A percentile compares a stretch with the other conserved stretches of the same genome.
phyloP scores from a whole-genome alignment of 2,113 vertebrate genomes.

The Nanorana parkeri region DNA sequence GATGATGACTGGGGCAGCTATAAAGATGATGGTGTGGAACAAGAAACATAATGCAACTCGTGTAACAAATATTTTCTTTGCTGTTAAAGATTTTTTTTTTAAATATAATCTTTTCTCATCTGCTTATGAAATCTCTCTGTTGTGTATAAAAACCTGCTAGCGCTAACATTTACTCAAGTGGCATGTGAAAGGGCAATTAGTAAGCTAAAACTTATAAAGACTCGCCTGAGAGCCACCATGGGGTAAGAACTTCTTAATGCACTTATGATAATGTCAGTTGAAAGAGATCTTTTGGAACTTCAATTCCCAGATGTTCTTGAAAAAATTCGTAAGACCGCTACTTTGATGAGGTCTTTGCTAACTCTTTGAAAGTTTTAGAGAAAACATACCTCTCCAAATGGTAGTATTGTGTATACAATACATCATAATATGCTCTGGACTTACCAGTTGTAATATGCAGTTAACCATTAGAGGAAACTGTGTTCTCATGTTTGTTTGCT shows the following conservation, averaged over 20 bases:
- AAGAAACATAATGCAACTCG: not conserved
- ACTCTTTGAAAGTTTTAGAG: not conserved
- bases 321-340: not conserved
- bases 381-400: no score
- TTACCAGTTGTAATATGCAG: no score
- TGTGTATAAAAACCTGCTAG: not conserved
- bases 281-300: conserved; percentile 1
- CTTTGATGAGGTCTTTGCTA: conserved; percentile 1
- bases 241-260: conserved; percentile 1
- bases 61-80: not conserved
- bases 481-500: no score
- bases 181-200: conserved; percentile 8
- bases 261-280: no score
- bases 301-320: not conserved
- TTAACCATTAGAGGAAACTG: no score
- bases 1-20: not conserved
- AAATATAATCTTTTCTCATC: conserved; percentile 1
- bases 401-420: no score
- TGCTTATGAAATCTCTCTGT: conserved; percentile 13
- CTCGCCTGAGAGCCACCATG: not conserved
- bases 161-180: not conserved
- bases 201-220: not conserved
- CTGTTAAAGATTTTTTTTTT: not conserved
- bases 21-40: not conserved
- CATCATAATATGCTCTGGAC: no score